Evolutionary conservation across 35 echinoderm and acorn worm species (phyloP), one percentile per base, ranked within the genome.

Genomic region (Ophioderma brevispina): DNA sequence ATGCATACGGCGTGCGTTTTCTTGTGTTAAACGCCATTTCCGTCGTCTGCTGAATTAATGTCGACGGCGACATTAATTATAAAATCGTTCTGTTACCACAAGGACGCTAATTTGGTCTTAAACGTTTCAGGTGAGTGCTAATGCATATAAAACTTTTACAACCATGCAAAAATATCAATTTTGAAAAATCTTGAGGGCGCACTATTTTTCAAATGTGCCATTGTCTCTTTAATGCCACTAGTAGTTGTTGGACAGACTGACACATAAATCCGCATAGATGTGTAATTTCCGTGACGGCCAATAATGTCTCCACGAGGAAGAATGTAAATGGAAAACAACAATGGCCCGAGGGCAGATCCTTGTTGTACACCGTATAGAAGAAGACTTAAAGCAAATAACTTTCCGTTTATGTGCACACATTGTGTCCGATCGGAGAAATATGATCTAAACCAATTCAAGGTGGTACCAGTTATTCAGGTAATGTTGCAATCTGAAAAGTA

Each of bases 331-430:
- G 39, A 80, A 46, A 93, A 93, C 34, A 93, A 76, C 17, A 90
- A 28, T 13, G 95, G 87, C n/a, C 87, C 91, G 33, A 96, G 86
- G 19, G 93, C 91, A 17, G 91, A 96, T 4, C 95, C 95, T 41
- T 93, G 87, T 13, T 75, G 91, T 37, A 96, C 88, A 38, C 95
- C 91, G 36, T 36, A 77, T 15, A 75, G 35, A 0, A 96, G 23
- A 21, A 41, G 30, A 50, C 31, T 13, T 40, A 39, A 31, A n/a
- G 39, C 39, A 40, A 91, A 93, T 52, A 21, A 52, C 46, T 52
- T 52, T 52, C 46, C 46, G 21, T 52, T 52, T 52, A 52, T 52
- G 55, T 77, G 32, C 8, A 78, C 76, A 81, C 36, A 40, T 43
- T 82, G 80, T 1, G 35, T 40, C 43, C 90, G 36, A 17, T 92